Conservation (phyloP, 2,113 vertebrate genomes). For the Leucopsar rothschildi region DNA sequence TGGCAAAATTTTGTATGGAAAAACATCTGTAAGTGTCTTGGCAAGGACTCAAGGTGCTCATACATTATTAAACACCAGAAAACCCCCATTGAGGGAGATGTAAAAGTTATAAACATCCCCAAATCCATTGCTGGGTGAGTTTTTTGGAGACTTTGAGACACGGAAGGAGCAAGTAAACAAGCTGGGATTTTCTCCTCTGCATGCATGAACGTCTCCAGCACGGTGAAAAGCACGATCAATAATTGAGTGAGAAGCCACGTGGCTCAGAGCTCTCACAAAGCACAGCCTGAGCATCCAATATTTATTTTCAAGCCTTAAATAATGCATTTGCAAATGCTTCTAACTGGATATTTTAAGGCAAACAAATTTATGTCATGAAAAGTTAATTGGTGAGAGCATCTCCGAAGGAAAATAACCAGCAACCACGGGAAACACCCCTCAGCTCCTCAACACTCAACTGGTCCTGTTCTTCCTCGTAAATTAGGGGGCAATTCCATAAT, state of each 20-base stretch:
- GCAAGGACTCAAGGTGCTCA: background rate
- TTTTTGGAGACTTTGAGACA: background rate
- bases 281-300: background rate
- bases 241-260: constrained; percentile 5
- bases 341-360: background rate
- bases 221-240: background rate
- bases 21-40: background rate
- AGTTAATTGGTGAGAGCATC: background rate
- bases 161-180: background rate
- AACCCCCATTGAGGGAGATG: rapidly evolving
- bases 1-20: background rate
- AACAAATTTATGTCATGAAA: constrained; percentile 29
- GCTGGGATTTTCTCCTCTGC: background rate
- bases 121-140: background rate
- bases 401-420: background rate
- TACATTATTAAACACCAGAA: background rate
- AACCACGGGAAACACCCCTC: background rate
- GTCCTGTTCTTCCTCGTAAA: background rate
- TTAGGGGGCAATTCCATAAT: background rate
- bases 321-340: constrained; percentile 12
- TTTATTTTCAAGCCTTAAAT: constrained; percentile 42
- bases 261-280: background rate
- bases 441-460: background rate
- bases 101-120: background rate
- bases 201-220: background rate